Conservation (phyloP, 2,888 invertebrate genomes). For the Dicyrtoma fusca region DNA sequence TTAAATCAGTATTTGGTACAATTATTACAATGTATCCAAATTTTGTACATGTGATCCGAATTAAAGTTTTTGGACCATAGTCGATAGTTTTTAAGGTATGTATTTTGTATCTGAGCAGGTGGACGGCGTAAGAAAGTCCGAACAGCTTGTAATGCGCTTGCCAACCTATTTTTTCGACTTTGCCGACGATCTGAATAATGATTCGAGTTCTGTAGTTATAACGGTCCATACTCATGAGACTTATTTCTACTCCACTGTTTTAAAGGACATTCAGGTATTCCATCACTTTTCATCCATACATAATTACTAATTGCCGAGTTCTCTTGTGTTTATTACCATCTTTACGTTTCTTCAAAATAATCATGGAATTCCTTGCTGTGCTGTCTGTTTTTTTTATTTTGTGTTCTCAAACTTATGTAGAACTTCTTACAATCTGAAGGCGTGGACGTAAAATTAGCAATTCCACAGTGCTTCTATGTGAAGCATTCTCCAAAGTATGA, state of each 20-base stretch:
- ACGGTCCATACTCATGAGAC: constrained; percentile 57
- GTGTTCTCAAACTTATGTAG: not conserved
- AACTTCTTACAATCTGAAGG: constrained; percentile 22
- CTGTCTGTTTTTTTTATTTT: constrained; percentile 1
- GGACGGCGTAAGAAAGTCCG: not conserved
- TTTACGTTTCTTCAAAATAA: too few species aligned
- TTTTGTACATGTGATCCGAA: too few species aligned
- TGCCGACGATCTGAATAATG: constrained; percentile 15
- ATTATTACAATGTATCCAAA: too few species aligned
- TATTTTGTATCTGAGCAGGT: too few species aligned
- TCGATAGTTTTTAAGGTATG: not conserved
- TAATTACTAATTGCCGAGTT: not conserved
- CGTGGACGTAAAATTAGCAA: constrained; percentile 27
- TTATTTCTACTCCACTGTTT: constrained; percentile 57
- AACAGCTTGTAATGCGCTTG: constrained; percentile 8
- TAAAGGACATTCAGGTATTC: constrained; percentile 52
- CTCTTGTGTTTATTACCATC: too few species aligned
- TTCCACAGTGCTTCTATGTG: constrained; percentile 57
- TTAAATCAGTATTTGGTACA: too few species aligned
- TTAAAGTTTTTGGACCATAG: too few species aligned
- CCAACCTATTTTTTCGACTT: constrained; percentile 29
- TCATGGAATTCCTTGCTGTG: too few species aligned
- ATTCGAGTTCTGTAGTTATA: not conserved
- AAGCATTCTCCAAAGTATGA: constrained; percentile 51
- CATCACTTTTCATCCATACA: not conserved